Conservation (phyloP, 2,113 vertebrate genomes). For the Macrotus californicus region DNA sequence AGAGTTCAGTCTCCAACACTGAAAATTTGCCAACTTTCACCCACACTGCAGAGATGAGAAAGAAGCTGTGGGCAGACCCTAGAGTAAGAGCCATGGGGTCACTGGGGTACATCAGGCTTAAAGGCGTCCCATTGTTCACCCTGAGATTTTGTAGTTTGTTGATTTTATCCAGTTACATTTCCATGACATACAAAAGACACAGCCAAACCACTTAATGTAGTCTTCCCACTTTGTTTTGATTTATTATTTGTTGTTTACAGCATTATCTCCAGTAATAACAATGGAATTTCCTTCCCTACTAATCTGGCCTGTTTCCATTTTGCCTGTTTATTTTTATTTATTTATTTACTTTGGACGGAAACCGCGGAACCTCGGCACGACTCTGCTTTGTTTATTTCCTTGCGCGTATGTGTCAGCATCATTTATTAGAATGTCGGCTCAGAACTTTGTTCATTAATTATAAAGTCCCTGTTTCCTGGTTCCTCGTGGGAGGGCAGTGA, state of each 20-base stretch:
- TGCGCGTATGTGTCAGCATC: not conserved
- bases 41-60: not conserved
- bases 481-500: not conserved
- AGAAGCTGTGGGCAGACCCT: conserved; percentile 30
- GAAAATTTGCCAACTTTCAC: conserved; percentile 33
- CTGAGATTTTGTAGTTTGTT: conserved; percentile 8
- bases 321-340: conserved; percentile 68
- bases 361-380: conserved; percentile 39
- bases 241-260: conserved; percentile 71
- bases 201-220: not conserved
- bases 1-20: conserved; percentile 9
- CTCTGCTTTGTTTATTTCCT: conserved; percentile 58
- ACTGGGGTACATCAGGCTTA: not conserved
- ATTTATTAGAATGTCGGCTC: conserved; percentile 41
- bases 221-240: conserved; percentile 55
- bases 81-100: not conserved
- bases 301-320: conserved; percentile 60
- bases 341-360: conserved; percentile 27
- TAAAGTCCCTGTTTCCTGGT: not conserved
- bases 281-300: conserved; percentile 65
- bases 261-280: conserved; percentile 61
- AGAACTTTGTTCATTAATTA: conserved; percentile 13
- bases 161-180: not conserved
- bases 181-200: not conserved
- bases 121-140: not conserved